phyloP scores from a whole-genome alignment of 2,888 invertebrate genomes.

The Tuberolachnus salignus region DNA sequence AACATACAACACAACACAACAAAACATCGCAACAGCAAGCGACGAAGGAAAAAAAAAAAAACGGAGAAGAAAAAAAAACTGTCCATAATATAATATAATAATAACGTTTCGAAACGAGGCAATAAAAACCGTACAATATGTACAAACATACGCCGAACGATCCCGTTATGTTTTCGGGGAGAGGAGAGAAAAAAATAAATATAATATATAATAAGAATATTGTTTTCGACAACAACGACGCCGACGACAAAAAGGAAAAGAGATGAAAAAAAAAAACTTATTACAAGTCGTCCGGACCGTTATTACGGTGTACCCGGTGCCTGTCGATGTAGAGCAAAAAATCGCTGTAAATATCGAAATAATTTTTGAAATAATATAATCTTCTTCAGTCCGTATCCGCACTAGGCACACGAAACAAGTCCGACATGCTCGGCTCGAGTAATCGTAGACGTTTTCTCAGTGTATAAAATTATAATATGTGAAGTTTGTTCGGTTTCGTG shows the following conservation, averaged over 20 bases:
- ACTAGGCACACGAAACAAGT: slow-evolving; percentile 5
- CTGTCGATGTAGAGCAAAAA: slow-evolving; percentile 6
- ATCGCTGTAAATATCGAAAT: background rate
- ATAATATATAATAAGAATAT: too few relatives aligned
- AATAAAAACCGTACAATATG: slow-evolving; percentile 6
- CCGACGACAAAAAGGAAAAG: too few relatives aligned
- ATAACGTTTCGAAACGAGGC: slow-evolving; percentile 38
- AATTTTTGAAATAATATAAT: background rate
- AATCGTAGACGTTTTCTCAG: background rate
- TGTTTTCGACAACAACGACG: slow-evolving; percentile 36
- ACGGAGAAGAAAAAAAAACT: background rate
- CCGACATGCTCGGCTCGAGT: background rate
- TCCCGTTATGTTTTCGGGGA: slow-evolving; percentile 39
- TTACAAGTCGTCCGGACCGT: background rate
- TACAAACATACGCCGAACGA: slow-evolving; percentile 17
- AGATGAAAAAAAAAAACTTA: background rate
- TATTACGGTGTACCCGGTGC: background rate
- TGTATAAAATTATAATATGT: background rate
- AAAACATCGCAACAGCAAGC: background rate
- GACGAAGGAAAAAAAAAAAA: background rate
- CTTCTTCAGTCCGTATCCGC: slow-evolving; percentile 8
- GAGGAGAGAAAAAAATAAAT: slow-evolving; percentile 13
- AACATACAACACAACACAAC: background rate
- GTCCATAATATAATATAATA: too few relatives aligned
- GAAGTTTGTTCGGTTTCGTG: too few relatives aligned